Evolutionary conservation across 2,888 invertebrate genomes (phyloP), one percentile per base, ranked within the genome.

Genomic region (Dolichopus griseipennis): DNA sequence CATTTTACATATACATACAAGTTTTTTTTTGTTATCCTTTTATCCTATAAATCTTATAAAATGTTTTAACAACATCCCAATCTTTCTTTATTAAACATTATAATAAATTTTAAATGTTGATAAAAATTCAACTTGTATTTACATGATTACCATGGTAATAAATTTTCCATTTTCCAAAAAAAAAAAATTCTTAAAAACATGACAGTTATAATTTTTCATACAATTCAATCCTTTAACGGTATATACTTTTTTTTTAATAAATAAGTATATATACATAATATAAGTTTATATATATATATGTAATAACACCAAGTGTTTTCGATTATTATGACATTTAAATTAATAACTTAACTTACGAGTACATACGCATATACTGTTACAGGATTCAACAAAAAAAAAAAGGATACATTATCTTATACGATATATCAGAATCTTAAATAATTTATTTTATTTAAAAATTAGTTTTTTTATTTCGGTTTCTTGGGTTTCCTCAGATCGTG

Each of bases 271-370:
- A n/a, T n/a, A n/a, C n/a, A n/a, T n/a, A 37, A 41, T 12, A 41
- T 41, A 41, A 12, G 9, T 41, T 37, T 37, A 10, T 37, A 41
- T 41, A 41, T 1, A 7, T 41, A 12, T 41, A 41, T 41, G 9
- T 2, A 41, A 41, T 12, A 41, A 41, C 41, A 15, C 15, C 9
- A 41, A 41, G 15, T 41, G 41, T 15, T 52, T 18, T n/a, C n/a
- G 52, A 52, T 52, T 52, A 52, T 52, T 52, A n/a, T 52, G 52
- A 65, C 61, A 68, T 64, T 66, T 65, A 69, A 68, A 70, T 70
- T 70, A 70, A 69, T 69, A 69, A 33, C 65, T 64, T 37, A 7
- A 37, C 12, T 37, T 37, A 10, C 8, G 8, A 7, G 9, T 34
- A 34, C 9, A 10, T 37, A 10, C 34, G 2, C 5, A 27, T 27